Evolutionary conservation across 2,113 vertebrate species (phyloP).

Genomic region (crab-eating macaque (Macaca fascicularis)): T2T-MFA8v1.1 NC_088378.1:71533501-71534000

Average conservation of each 20-base stretch:
- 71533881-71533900: neutral
- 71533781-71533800: neutral
- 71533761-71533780: neutral
- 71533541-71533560: neutral
- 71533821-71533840: neutral
- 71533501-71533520: neutral
- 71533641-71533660: neutral
- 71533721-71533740: too few species aligned
- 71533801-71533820: neutral
- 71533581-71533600: neutral
- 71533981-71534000: too few species aligned
- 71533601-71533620: neutral
- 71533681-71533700: too few species aligned
- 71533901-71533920: neutral
- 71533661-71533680: neutral
- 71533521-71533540: neutral
- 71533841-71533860: neutral
- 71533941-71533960: neutral
- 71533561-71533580: neutral
- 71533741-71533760: neutral
- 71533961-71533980: neutral
- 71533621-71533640: neutral
- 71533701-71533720: too few species aligned
- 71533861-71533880: neutral
- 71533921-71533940: neutral